A percentile compares a stretch with the other conserved stretches of the same genome.
Conservation (phyloP, 2,888 invertebrate genomes). For the Atethmia centrago region DNA sequence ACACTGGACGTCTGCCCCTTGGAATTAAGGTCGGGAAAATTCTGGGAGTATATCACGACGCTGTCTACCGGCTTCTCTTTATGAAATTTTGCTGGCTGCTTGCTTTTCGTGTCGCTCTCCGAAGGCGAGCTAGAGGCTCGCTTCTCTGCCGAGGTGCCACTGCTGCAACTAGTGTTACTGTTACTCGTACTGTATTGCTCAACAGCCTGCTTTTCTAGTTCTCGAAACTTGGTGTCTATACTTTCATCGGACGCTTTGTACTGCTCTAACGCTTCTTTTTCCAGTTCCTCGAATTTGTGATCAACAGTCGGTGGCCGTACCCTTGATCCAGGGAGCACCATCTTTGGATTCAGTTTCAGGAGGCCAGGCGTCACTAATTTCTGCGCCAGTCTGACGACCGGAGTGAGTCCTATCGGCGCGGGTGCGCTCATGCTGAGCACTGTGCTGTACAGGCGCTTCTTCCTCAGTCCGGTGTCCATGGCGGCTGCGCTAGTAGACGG, state of each 20-base stretch:
- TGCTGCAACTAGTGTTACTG: conserved; percentile 88
- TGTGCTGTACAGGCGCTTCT: conserved; percentile 89
- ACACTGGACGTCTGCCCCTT: conserved; percentile 82
- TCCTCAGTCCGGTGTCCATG: conserved; percentile 76
- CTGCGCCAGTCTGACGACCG: conserved; percentile 81
- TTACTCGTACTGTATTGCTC: conserved; percentile 92
- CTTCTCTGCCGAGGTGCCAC: conserved; percentile 84
- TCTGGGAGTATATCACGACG: conserved; percentile 87
- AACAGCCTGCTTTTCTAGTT: conserved; percentile 92
- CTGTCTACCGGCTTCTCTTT: conserved; percentile 85
- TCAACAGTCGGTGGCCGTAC: conserved; percentile 80
- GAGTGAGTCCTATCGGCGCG: conserved; percentile 76
- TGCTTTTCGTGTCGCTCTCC: conserved; percentile 75
- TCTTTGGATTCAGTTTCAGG: conserved; percentile 84
- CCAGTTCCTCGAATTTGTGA: conserved; percentile 89
- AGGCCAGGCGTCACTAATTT: conserved; percentile 84
- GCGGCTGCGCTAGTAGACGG: conserved; percentile 83
- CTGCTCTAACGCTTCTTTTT: conserved; percentile 91
- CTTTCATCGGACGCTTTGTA: conserved; percentile 91
- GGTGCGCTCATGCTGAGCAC: conserved; percentile 88
- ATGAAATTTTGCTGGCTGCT: conserved; percentile 83
- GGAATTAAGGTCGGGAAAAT: conserved; percentile 85
- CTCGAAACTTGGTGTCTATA: conserved; percentile 91
- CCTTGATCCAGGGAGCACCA: conserved; percentile 79
- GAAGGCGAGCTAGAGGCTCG: conserved; percentile 72